phyloP scores from a whole-genome alignment of 2,113 vertebrate species.

The Seriola dumerili region DNA sequence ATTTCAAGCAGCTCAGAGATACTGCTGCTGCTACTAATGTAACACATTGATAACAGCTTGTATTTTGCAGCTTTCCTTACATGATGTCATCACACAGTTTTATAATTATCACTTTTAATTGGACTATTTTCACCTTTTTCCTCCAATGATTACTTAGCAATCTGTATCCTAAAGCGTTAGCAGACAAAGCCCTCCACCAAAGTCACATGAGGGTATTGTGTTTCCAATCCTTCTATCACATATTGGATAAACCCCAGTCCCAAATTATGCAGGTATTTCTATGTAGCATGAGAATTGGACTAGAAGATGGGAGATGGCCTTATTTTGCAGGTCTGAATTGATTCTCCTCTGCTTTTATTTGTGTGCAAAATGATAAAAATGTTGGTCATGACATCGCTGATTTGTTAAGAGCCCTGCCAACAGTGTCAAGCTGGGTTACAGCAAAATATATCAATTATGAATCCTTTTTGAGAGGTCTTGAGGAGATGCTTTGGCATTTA shows the following conservation, averaged over 20 bases:
- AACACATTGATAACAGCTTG: conserved; percentile 4
- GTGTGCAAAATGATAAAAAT: not conserved
- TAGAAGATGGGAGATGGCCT: not conserved
- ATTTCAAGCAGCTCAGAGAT: not conserved
- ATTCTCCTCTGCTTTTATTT: conserved; percentile 6
- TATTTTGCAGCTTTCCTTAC: not conserved
- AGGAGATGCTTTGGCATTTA: conserved; percentile 19
- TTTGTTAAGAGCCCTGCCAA: not conserved
- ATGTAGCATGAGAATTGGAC: not conserved
- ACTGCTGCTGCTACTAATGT: not conserved
- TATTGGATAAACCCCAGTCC: not conserved
- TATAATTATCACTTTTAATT: conserved; percentile 22
- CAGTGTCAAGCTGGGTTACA: not conserved
- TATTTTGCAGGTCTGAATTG: not conserved
- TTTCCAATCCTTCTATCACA: conserved; percentile 13
- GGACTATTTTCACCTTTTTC: not conserved
- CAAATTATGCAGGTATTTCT: not conserved
- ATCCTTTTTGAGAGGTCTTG: conserved; percentile 10
- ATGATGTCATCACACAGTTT: conserved; percentile 19
- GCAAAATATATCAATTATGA: conserved; percentile 20
- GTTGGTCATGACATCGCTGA: not conserved
- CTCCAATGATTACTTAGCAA: not conserved
- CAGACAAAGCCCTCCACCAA: not conserved
- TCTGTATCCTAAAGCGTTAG: not conserved
- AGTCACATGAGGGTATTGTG: not conserved